Evolutionary conservation across 2,797 vertebrate species (phyloP), one percentile per base, ranked within the genome.

Genomic region (Falco columbarius): DNA sequence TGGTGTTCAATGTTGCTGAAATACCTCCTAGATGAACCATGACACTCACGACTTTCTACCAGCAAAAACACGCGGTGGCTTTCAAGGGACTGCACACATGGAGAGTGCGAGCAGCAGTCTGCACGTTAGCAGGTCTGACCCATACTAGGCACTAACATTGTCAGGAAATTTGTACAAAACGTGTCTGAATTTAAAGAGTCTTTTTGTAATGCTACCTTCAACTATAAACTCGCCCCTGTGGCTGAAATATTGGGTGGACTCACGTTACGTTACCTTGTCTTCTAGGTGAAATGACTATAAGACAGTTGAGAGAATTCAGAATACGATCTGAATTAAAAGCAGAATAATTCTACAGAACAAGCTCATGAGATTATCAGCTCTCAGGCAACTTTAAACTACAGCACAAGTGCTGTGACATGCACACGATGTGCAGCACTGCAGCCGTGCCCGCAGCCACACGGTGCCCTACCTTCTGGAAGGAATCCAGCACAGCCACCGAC

Each of bases 381-480:
- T 71, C 29, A 63, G 74, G 34, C 29, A 18, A 16, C 0, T 3
- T 12, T 4, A 8, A 55, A n/a, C 0, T 22, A 6, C n/a, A 65
- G 49, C 36, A 12, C 54, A 13, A 1, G 3, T 14, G 36, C 72
- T 8, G 56, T 3, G 73, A 40, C 21, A 46, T 1, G 1, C 52
- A 2, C 7, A 4, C 5, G 15, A 6, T 0, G 8, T 1, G 5
- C 16, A 26, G 49, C n/a, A 3, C 23, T 24, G 2, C 1, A 3
- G 73, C 55, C 59, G 18, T 1, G 2, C 20, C 1, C 9, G 1
- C 12, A 1, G 4, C 3, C 3, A 6, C 1, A 5, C 56, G 24
- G 81, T 91, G 7, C 24, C 1, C 5, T 8, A 21, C 17, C 70
- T 17, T 9, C 58, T 3, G 47, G 47, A 22, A 51, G 68, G 72